A percentile compares a stretch with the other conserved stretches of the same genome.
phyloP scores from a whole-genome alignment of 2,113 vertebrate species.

The Pituophis catenifer region DNA sequence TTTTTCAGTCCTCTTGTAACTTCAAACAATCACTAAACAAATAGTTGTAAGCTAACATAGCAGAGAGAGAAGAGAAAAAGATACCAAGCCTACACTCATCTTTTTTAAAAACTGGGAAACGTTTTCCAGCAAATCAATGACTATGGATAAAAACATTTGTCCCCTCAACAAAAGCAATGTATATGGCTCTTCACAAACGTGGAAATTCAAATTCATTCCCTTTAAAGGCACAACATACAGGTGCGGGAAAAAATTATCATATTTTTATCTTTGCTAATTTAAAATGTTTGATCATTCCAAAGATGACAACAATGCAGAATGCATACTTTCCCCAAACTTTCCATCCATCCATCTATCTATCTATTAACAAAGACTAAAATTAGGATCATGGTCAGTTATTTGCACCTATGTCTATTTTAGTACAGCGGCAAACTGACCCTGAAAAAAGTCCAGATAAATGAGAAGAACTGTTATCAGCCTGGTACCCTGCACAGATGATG shows the following conservation, averaged over 20 bases:
- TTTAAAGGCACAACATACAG: neutral
- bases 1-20: no score
- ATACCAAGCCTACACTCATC: neutral
- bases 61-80: neutral
- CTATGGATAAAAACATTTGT: neutral
- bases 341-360: no score
- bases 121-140: neutral
- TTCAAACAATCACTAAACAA: no score
- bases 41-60: neutral
- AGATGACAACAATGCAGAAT: neutral
- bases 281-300: neutral
- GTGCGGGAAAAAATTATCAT: neutral
- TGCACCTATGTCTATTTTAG: fast-evolving
- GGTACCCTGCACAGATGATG: no score
- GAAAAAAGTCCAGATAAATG: neutral
- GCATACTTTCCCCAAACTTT: no score
- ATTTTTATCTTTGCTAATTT: neutral
- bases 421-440: neutral
- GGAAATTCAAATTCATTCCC: neutral
- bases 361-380: neutral
- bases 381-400: neutral
- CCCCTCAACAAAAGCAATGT: neutral
- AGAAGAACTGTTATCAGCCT: neutral
- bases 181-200: neutral
- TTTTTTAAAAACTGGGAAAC: neutral